Evolutionary conservation across 2,888 invertebrate genomes (phyloP).

Genomic region (Coecobrya sp.): DNA sequence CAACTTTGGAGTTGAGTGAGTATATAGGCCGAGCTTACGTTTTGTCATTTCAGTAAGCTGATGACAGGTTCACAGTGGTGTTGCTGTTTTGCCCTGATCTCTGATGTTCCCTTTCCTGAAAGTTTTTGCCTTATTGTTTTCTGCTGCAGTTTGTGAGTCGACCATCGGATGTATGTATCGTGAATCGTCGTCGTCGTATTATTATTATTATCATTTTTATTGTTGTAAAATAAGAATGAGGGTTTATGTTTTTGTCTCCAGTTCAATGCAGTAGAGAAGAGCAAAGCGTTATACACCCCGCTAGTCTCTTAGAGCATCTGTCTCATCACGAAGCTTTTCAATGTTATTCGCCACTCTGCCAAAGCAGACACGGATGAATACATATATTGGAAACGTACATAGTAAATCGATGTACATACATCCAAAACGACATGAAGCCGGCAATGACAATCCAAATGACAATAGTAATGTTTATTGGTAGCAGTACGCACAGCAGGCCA

Average conservation of each 20-base stretch:
- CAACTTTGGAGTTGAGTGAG: conserved; percentile 58
- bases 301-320: not conserved
- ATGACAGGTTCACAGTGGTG: conserved; percentile 69
- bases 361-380: not conserved
- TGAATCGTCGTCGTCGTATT: not conserved
- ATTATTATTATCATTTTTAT: not conserved
- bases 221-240: conserved; percentile 23
- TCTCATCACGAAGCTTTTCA: not conserved
- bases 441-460: conserved; percentile 37
- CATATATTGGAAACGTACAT: not conserved
- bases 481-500: conserved; percentile 67
- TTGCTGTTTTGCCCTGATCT: conserved; percentile 43
- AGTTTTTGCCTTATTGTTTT: conserved; percentile 13
- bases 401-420: not conserved
- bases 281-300: not conserved
- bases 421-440: conserved; percentile 14
- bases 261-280: not conserved
- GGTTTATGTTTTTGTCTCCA: not conserved
- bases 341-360: conserved; percentile 21
- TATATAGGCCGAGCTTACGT: conserved; percentile 62
- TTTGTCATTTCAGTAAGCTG: conserved; percentile 74
- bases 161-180: conserved; percentile 23
- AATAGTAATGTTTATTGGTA: conserved; percentile 66
- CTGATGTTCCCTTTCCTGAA: conserved; percentile 6
- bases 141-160: not conserved